A percentile compares a stretch with the other conserved stretches of the same genome.
Conservation (phyloP, 2,888 invertebrate genomes). For the Fragum sueziense region DNA sequence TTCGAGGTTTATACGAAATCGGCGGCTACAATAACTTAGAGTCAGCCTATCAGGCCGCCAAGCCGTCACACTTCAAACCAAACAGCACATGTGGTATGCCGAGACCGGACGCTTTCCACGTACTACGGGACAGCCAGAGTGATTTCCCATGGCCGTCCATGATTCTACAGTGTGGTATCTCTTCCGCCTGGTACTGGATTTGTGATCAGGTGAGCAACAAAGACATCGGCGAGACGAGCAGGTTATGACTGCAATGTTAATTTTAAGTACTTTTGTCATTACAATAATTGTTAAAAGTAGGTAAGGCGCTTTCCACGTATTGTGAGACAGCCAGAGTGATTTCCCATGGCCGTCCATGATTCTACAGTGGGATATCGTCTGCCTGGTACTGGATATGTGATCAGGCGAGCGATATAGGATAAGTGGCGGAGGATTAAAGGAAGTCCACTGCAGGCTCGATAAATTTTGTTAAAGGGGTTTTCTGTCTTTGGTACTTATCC, state of each 20-base stretch:
- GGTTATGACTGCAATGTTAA: too few species aligned
- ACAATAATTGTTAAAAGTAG: too few species aligned
- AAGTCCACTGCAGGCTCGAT: too few species aligned
- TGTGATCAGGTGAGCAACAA: constrained; percentile 76
- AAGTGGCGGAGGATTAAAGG: too few species aligned
- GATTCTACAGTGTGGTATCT: constrained; percentile 70
- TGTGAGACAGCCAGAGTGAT: constrained; percentile 71
- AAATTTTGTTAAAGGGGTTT: too few species aligned
- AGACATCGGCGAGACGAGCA: too few species aligned
- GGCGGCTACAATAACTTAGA: constrained; percentile 71
- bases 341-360: constrained; percentile 77
- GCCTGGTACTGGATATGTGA: constrained; percentile 79
- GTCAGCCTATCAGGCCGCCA: constrained; percentile 66
- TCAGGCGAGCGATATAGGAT: constrained; percentile 73
- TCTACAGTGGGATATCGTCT: constrained; percentile 71
- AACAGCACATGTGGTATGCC: constrained; percentile 72
- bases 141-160: constrained; percentile 78
- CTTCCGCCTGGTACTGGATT: constrained; percentile 78
- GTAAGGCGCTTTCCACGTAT: constrained; percentile 73
- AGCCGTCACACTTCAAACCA: constrained; percentile 53
- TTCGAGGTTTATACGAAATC: constrained; percentile 71
- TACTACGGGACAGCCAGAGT: constrained; percentile 70
- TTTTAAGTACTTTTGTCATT: too few species aligned
- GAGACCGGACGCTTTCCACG: constrained; percentile 72
- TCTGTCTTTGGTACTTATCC: too few species aligned